Percentiles rank a stretch among this genome's conserved stretches.
Evolutionary conservation across 2,113 vertebrate species (phyloP).

Genomic region (Brachypodius melanocephalos): DNA sequence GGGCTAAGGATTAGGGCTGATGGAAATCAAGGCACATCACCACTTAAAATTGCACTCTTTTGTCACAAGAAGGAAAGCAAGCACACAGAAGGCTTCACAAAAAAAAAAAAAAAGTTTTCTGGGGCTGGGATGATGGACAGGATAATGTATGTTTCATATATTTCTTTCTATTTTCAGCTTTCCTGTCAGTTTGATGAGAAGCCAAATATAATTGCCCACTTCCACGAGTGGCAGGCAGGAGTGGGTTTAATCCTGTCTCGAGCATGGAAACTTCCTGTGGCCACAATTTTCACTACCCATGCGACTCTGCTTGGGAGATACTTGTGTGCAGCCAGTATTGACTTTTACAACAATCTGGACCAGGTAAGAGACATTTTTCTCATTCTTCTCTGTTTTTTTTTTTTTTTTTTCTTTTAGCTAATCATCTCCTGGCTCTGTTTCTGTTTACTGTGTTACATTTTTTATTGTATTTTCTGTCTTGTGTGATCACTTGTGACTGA

Average conservation of each 20-base stretch:
- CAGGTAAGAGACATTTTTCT: conserved; percentile 72
- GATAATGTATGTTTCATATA: not conserved
- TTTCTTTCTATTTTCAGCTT: conserved; percentile 73
- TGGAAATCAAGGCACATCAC: not conserved
- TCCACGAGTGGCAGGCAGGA: conserved; percentile 96
- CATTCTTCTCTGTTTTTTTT: not conserved
- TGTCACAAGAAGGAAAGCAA: not conserved
- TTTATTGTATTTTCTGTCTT: not conserved
- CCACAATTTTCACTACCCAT: conserved; percentile 93
- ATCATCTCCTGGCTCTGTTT: not conserved
- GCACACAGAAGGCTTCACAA: not conserved
- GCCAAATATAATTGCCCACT: conserved; percentile 84
- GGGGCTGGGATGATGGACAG: not conserved
- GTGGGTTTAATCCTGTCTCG: conserved; percentile 86
- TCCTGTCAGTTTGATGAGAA: conserved; percentile 79
- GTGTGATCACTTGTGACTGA: not conserved
- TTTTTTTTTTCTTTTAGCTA: not conserved
- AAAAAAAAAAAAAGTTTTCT: not conserved
- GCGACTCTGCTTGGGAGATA: conserved; percentile 93
- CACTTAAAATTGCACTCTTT: not conserved
- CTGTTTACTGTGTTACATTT: not conserved
- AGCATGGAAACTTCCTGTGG: conserved; percentile 83
- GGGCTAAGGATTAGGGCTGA: not conserved
- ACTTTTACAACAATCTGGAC: conserved; percentile 96
- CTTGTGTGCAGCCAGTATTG: conserved; percentile 89